Evolutionary conservation across 2,888 invertebrate species (phyloP).

Genomic region (Caenorhabditis macrosperma): DNA sequence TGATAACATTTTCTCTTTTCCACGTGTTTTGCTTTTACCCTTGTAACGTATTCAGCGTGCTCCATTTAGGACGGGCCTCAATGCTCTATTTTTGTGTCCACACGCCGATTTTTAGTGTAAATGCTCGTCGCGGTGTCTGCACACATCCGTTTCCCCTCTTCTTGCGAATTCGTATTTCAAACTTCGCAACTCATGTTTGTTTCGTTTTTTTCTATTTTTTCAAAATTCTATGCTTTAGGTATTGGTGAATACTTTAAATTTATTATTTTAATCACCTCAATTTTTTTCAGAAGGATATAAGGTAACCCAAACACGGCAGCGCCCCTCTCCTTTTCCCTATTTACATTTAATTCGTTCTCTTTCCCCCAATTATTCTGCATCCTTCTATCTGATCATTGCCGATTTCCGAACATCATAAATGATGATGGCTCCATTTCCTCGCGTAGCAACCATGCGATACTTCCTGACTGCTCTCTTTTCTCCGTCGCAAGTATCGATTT

Average conservation of each 20-base stretch:
- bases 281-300: too few relatives aligned
- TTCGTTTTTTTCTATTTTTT: neutral
- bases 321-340: neutral
- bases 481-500: slow-evolving; percentile 35
- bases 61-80: neutral
- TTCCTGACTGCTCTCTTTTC: neutral
- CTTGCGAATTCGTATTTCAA: neutral
- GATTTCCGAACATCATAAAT: slow-evolving; percentile 24
- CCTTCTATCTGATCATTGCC: slow-evolving; percentile 1
- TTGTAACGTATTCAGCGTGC: neutral
- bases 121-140: slow-evolving; percentile 42
- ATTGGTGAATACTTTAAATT: too few relatives aligned
- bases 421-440: slow-evolving; percentile 22
- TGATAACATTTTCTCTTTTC: neutral
- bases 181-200: neutral
- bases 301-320: too few relatives aligned
- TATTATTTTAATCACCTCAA: too few relatives aligned
- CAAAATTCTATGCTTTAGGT: too few relatives aligned
- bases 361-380: neutral
- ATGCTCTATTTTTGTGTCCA: neutral
- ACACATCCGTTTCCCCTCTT: slow-evolving; percentile 4
- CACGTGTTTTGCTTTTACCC: neutral
- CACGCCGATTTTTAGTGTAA: slow-evolving; percentile 6
- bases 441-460: slow-evolving; percentile 25
- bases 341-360: neutral